Base-by-base conservation (phyloP, 2,797 vertebrate species). In the Pogonophryne albipinna region DNA sequence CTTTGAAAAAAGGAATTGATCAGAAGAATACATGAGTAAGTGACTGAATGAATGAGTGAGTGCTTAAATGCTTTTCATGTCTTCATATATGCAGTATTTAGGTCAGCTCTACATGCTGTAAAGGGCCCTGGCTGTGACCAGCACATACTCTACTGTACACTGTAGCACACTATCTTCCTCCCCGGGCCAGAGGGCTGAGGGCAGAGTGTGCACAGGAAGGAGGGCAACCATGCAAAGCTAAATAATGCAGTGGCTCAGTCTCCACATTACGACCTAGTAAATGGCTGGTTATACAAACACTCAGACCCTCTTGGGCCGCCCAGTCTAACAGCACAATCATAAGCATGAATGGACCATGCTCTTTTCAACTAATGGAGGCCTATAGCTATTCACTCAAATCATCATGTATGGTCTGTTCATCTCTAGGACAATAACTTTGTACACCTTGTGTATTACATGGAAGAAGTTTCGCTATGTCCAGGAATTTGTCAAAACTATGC, bases 181-280 rank as follows among this genome's bases (percentile, higher is more conserved):
- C 83, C 78, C 87, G 74, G 79, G 87, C 88, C 87, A 91, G 69
- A 85, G 87, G 83, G 82, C 85, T 69, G 86, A 87, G 88, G 89
- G 71, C 84, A 87, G 69, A 82, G 80, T 71, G n/a, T 11, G 10
- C 62, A 86, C 69, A 87, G 86, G 88, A 87, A 90, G 63, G 81
- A 88, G 90, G 88, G 85, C 89, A 86, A 84, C 85, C 89, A 86
- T 85, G 89, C 85, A 86, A 87, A 90, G 76, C 89, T 94, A 91
- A 94, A 93, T 94, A 93, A 94, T 94, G 90, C 90, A 94, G 87
- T 71, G 84, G 83, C 85, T 88, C 88, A 82, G 90, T 79, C 90
- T 90, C 89, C 80, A 91, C 87, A 91, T 91, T 92, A 93, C 91
- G 91, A 92, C 92, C 92, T 77, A 93, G 89, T 93, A 93, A 92